A percentile compares a stretch with the other conserved stretches of the same genome.
phyloP scores from a whole-genome alignment of 1,140 invertebrate genomes.

The Leptonema lineaticorne region DNA sequence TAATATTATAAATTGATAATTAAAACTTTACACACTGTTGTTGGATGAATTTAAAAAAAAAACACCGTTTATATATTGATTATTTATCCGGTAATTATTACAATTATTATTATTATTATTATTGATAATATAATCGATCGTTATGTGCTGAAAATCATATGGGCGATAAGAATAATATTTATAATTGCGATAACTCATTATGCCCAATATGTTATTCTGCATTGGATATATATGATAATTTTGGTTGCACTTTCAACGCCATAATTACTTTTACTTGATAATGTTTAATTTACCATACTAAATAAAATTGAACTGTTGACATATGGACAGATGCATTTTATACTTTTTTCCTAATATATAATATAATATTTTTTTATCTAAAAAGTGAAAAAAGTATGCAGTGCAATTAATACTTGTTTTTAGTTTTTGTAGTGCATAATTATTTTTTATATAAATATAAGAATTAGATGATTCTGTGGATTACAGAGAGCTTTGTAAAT shows the following conservation, averaged over 20 bases:
- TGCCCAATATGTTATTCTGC: too few species aligned
- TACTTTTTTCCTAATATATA: neutral
- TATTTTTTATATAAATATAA: neutral
- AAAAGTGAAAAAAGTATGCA: neutral
- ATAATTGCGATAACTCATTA: too few species aligned
- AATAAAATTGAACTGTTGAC: neutral
- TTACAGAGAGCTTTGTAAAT: constrained; percentile 9
- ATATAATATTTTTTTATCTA: neutral
- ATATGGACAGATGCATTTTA: neutral
- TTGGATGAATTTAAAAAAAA: too few species aligned
- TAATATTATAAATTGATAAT: too few species aligned
- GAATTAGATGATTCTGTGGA: neutral
- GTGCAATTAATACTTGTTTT: neutral
- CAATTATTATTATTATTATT: too few species aligned
- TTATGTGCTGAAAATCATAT: too few species aligned
- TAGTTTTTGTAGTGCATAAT: neutral
- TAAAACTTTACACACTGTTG: too few species aligned
- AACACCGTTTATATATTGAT: too few species aligned
- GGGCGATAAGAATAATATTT: too few species aligned
- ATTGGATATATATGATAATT: too few species aligned
- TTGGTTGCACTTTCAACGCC: constrained; percentile 18
- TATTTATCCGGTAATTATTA: too few species aligned
- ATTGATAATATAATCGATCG: too few species aligned
- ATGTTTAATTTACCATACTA: neutral
- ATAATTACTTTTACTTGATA: neutral